Percentiles rank a stretch among this genome's conserved stretches.
Conservation (phyloP, 2,797 vertebrate species). For the Gallinago solitaria region DNA sequence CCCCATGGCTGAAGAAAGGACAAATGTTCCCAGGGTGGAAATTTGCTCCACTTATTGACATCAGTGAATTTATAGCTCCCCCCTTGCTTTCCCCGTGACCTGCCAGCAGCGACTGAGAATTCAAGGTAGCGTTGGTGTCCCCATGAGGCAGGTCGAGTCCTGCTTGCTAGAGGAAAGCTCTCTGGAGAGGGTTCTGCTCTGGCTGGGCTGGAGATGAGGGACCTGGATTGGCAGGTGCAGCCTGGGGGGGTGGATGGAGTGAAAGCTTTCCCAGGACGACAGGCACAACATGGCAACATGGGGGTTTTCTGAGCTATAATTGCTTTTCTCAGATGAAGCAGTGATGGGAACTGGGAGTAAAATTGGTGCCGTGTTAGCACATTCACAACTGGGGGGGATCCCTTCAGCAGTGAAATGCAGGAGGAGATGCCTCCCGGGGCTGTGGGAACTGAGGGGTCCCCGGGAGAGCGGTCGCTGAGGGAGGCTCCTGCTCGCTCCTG, state of each 20-base stretch:
- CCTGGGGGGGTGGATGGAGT: not conserved
- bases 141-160: not conserved
- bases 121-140: not conserved
- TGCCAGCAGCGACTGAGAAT: not conserved
- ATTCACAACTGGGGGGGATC: not conserved
- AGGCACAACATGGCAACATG: accelerated
- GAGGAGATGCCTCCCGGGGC: not conserved
- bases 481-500: not conserved
- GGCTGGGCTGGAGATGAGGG: not conserved
- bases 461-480: accelerated
- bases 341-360: not conserved
- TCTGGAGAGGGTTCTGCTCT: not conserved
- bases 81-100: not conserved
- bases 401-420: not conserved
- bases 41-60: not conserved
- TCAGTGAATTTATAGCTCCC: not conserved
- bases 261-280: too few relatives aligned
- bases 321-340: not conserved
- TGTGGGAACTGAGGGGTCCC: not conserved
- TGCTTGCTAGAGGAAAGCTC: not conserved
- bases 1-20: not conserved
- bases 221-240: not conserved
- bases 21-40: not conserved
- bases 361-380: not conserved
- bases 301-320: not conserved